Evolutionary conservation across 1,140 invertebrate genomes (phyloP).

Genomic region (Drosophila nikananu): DNA sequence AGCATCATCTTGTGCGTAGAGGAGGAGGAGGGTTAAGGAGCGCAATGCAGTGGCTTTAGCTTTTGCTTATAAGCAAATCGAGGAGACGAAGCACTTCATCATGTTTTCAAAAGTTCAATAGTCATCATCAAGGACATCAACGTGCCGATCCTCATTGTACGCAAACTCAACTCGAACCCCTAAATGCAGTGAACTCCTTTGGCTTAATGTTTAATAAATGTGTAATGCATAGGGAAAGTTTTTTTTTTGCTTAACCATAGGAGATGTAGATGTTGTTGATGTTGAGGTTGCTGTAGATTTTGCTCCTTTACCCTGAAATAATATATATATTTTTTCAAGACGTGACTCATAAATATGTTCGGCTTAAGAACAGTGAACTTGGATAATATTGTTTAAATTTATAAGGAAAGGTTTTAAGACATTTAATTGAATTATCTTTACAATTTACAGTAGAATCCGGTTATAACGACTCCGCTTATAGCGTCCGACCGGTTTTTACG

Average conservation of each 20-base stretch:
- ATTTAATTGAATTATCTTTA: neutral
- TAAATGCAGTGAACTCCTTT: constrained; percentile 55
- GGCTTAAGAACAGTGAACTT: constrained; percentile 31
- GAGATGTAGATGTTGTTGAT: constrained; percentile 39
- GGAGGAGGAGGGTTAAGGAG: neutral
- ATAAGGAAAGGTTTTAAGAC: neutral
- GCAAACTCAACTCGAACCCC: constrained; percentile 56
- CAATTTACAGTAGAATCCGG: no score
- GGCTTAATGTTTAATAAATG: constrained; percentile 80
- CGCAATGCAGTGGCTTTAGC: neutral
- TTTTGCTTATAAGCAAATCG: constrained; percentile 40
- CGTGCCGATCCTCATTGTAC: constrained; percentile 66
- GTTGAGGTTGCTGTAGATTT: constrained; percentile 34
- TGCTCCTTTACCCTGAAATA: constrained; percentile 31
- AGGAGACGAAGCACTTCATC: constrained; percentile 65
- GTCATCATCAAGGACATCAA: constrained; percentile 80
- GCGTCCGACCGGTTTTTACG: no score
- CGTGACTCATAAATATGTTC: constrained; percentile 69
- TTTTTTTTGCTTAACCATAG: constrained; percentile 35
- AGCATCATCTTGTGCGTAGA: constrained; percentile 55
- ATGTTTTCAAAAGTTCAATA: constrained; percentile 81
- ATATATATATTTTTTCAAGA: constrained; percentile 1
- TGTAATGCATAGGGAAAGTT: constrained; percentile 81
- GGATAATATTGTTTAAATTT: no score
- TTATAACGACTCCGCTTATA: no score